Conservation (phyloP, 2,888 invertebrate species). For the Marronus borbonicus region DNA sequence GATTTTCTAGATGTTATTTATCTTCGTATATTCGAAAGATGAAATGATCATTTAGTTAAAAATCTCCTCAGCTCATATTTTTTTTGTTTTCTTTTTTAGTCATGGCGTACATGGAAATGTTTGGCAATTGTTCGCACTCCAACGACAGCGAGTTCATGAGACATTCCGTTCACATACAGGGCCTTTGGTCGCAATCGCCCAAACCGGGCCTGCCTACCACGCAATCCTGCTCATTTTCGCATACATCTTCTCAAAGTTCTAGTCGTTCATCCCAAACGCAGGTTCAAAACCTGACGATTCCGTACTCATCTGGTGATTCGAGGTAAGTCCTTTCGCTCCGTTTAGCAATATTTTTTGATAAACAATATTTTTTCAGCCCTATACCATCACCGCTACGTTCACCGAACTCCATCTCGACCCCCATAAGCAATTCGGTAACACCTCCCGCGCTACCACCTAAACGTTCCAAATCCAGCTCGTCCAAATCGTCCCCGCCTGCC, state of each 20-base stretch:
- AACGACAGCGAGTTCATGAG: slow-evolving; percentile 85
- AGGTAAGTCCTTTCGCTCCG: slow-evolving; percentile 51
- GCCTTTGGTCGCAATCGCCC: slow-evolving; percentile 62
- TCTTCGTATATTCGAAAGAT: not conserved
- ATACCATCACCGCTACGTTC: slow-evolving; percentile 60
- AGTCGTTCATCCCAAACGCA: slow-evolving; percentile 64
- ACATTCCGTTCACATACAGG: slow-evolving; percentile 84
- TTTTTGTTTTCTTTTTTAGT: slow-evolving; percentile 74
- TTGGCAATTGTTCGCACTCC: slow-evolving; percentile 89
- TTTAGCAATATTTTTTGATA: not conserved
- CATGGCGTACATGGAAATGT: slow-evolving; percentile 97
- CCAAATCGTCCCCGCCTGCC: slow-evolving; percentile 70
- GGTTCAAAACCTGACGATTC: slow-evolving; percentile 61
- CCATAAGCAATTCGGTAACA: slow-evolving; percentile 62
- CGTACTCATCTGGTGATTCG: slow-evolving; percentile 54
- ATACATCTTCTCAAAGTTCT: slow-evolving; percentile 62
- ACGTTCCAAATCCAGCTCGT: slow-evolving; percentile 72
- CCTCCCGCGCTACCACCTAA: slow-evolving; percentile 78
- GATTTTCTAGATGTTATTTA: not conserved
- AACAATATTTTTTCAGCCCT: slow-evolving; percentile 52
- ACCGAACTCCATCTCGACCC: slow-evolving; percentile 53
- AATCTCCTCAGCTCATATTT: not conserved
- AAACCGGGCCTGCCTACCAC: slow-evolving; percentile 71
- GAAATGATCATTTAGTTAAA: no score
- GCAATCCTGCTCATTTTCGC: slow-evolving; percentile 75